phyloP scores from a whole-genome alignment of 2,888 invertebrate genomes.

The Liposcelis brunnea region DNA sequence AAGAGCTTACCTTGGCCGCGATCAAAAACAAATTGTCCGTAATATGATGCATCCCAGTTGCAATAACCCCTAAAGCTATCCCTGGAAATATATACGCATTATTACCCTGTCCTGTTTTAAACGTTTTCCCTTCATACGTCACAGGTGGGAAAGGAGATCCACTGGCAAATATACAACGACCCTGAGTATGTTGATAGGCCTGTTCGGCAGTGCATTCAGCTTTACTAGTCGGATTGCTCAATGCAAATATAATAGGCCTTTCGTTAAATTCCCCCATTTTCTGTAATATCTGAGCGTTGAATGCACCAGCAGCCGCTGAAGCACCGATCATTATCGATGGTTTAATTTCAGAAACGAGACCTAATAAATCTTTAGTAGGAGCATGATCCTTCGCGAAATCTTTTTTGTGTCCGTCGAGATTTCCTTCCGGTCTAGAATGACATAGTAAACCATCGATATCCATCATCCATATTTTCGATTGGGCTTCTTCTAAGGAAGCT shows the following conservation, averaged over 20 bases:
- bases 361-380: conserved; percentile 58
- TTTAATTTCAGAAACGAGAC: conserved; percentile 65
- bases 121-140: conserved; percentile 57
- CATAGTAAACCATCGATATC: conserved; percentile 70
- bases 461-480: conserved; percentile 84
- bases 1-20: conserved; percentile 61
- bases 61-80: conserved; percentile 81
- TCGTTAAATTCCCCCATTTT: conserved; percentile 78
- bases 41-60: conserved; percentile 83
- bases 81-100: conserved; percentile 98
- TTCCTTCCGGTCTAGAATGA: conserved; percentile 26
- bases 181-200: conserved; percentile 85
- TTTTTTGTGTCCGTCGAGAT: conserved; percentile 37
- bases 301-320: conserved; percentile 80
- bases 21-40: conserved; percentile 85
- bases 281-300: conserved; percentile 68
- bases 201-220: conserved; percentile 97
- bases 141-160: conserved; percentile 92
- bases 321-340: conserved; percentile 84
- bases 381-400: conserved; percentile 61
- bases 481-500: conserved; percentile 47
- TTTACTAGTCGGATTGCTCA: conserved; percentile 94
- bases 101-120: conserved; percentile 89
- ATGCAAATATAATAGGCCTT: conserved; percentile 85
- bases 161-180: conserved; percentile 82